A percentile compares a stretch with the other conserved stretches of the same genome.
Evolutionary conservation across 1,140 invertebrate genomes (phyloP).

Genomic region (Agraylea sexmaculata): DNA sequence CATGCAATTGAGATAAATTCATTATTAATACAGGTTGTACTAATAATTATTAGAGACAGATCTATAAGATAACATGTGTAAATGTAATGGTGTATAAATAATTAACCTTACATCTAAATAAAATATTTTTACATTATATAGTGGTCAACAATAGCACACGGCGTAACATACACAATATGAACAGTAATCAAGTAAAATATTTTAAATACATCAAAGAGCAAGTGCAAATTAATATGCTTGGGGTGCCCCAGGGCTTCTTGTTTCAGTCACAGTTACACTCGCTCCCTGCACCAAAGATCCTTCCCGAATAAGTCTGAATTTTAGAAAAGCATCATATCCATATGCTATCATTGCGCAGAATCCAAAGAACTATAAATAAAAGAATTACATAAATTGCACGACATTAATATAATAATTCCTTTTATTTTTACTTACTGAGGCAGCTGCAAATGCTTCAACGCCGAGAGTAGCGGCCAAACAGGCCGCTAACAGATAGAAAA

Average conservation of each 20-base stretch:
- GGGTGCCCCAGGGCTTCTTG: constrained; percentile 39
- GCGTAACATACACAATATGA: no score
- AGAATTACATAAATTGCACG: neutral
- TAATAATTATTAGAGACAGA: no score
- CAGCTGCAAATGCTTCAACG: constrained; percentile 45
- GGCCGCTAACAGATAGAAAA: constrained; percentile 59
- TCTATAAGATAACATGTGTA: no score
- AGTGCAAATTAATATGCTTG: constrained; percentile 2
- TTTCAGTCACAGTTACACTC: constrained; percentile 49
- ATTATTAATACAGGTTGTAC: no score
- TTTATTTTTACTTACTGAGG: constrained; percentile 48
- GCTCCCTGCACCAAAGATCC: constrained; percentile 65
- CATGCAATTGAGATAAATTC: no score
- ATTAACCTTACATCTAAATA: no score
- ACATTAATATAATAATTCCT: neutral
- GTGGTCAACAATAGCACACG: no score
- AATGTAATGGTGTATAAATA: no score
- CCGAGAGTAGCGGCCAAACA: constrained; percentile 47
- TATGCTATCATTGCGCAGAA: constrained; percentile 66
- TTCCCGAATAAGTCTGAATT: constrained; percentile 49
- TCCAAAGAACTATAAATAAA: constrained; percentile 62
- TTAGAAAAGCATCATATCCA: constrained; percentile 63
- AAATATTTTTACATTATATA: no score
- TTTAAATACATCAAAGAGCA: no score
- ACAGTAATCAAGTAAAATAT: no score